Conservation (phyloP, 2,888 invertebrate species). For the Ornithoptera priamus region DNA sequence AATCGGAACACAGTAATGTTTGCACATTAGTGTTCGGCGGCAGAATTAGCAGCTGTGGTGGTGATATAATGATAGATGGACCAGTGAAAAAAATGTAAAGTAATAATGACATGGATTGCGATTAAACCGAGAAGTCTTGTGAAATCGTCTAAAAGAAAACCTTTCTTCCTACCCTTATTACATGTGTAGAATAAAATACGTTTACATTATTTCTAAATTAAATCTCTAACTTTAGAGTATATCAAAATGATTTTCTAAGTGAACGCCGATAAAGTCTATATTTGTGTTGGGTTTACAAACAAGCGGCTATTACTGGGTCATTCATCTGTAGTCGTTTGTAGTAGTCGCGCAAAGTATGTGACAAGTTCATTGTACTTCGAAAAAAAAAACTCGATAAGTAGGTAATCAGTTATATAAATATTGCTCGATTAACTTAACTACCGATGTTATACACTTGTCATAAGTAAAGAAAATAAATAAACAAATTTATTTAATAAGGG, state of each 20-base stretch:
- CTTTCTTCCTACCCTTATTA: not conserved
- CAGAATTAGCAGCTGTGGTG: too few species aligned
- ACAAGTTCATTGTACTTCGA: slow-evolving; percentile 22
- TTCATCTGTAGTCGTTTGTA: slow-evolving; percentile 11
- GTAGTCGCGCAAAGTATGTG: slow-evolving; percentile 1
- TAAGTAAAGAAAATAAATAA: too few species aligned
- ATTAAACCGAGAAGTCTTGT: not conserved
- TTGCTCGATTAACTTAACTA: too few species aligned
- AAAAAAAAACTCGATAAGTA: slow-evolving; percentile 5
- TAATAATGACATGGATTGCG: not conserved
- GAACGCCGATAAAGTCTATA: not conserved
- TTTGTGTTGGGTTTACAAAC: not conserved
- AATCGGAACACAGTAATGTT: too few species aligned
- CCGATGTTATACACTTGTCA: too few species aligned
- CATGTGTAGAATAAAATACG: not conserved
- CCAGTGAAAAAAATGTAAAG: too few species aligned
- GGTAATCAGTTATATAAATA: not conserved
- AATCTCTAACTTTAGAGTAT: too few species aligned
- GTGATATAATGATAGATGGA: too few species aligned
- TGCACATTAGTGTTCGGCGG: too few species aligned
- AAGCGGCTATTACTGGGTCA: slow-evolving; percentile 5
- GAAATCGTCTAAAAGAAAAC: not conserved
- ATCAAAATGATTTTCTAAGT: not conserved
- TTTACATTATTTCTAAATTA: too few species aligned
- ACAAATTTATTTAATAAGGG: too few species aligned